These are phyloP conservation scores for Silurus glanis DNA, from an alignment of 2,113 vertebrate genomes.

Conservation along the genomic window DNA sequence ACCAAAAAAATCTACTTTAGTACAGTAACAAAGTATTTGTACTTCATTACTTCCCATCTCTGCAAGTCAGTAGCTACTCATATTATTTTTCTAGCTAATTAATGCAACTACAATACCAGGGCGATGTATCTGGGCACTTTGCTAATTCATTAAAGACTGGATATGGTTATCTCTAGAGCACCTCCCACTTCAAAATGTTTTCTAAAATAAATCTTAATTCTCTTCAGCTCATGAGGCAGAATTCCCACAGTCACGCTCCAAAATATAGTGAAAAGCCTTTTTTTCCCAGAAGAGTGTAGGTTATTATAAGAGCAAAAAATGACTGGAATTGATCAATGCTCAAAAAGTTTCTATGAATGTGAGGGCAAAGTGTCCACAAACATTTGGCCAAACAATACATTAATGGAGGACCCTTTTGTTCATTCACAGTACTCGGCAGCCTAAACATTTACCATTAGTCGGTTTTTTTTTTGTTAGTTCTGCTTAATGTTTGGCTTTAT, in stretches of 20 bases:
- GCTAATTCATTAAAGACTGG: too few species aligned
- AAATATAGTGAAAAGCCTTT: neutral
- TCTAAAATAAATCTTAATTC: too few species aligned
- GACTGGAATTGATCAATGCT: neutral
- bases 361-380: neutral
- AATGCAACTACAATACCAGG: too few species aligned
- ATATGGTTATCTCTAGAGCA: too few species aligned
- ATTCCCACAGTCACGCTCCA: neutral
- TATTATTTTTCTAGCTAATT: too few species aligned
- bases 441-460: neutral
- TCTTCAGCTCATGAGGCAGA: too few species aligned
- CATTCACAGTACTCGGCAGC: neutral
- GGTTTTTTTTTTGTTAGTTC: neutral
- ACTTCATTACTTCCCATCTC: too few species aligned
- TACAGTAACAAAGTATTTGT: too few species aligned
- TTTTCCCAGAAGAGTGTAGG: neutral
- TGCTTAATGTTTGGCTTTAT: neutral
- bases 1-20: too few species aligned
- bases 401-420: neutral
- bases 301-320: neutral
- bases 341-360: neutral
- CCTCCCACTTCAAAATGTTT: too few species aligned
- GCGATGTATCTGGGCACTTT: too few species aligned
- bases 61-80: too few species aligned
- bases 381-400: neutral